Base-by-base conservation (phyloP, 2,888 invertebrate genomes). In the Sussaba pulchella region DNA sequence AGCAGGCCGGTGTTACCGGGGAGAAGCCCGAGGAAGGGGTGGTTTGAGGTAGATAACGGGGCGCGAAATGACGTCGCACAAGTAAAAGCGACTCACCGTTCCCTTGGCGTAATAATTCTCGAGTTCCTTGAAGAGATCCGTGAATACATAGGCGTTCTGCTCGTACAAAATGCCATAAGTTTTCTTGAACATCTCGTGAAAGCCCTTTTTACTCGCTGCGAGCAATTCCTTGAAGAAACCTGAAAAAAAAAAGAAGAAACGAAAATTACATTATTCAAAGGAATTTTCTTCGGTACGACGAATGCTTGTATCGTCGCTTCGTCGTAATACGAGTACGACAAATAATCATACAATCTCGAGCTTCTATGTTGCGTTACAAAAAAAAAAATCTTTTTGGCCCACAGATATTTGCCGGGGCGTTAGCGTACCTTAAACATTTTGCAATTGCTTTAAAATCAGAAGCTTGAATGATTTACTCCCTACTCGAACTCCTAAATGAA, bases 121-220 rank as follows among this genome's bases (percentile, higher is more conserved):
- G 86, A 99, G 94, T 89, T 98, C 96, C 83, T 95, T 95, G 93
- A 98, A 99, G 81, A 99, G 94, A 91, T 98, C 96, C 83, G 96
- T 96, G 93, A 99, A 99, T 59, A 99, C 97, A 90, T 97, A 96
- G 10, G 98, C 95, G 92, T 99, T 98, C 90, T 98, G 96, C 91
- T 98, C 96, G 94, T 99, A 99, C 87, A 99, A 95, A 92, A 98
- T 95, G 71, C 99, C 99, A 93, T 99, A 99, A 0, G 99, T 99
- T 86, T 96, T 95, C 90, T 97, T 96, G 94, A 99, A 99, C 99
- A 99, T 99, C 82, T 96, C 95, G 93, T 99, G 98, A 92, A 99
- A 98, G 91, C 97, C 98, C 85, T 94, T 94, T 87, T 97, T 96
- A 21, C 98, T 97, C 85, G 96, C 95, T 86, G 95, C 94, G 92